Evolutionary conservation across 2,888 invertebrate species (phyloP), one percentile per base, ranked within the genome.

Genomic region (Willowsia nigromaculata): DNA sequence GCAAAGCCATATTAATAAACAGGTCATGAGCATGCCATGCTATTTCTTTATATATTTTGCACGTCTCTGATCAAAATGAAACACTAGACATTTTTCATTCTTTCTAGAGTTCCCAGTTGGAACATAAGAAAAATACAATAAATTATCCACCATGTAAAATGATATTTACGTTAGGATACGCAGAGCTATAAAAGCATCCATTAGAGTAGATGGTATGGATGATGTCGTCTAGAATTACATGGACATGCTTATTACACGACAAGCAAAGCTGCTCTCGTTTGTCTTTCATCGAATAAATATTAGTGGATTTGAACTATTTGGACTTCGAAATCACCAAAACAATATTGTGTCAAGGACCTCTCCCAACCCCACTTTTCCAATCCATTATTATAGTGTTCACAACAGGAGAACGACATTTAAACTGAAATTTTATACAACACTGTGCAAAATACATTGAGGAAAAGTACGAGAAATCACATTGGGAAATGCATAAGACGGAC

Each of bases 81-180:
- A 1, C 22, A 22, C 11, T 25, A 25, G 13, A 59, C 56, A 25
- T 1, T 25, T 50, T 59, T 13, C 11, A 13, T 59, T 25, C 27
- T 59, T 25, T 59, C 56, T 3, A 22, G n/a, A n/a, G 22, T 25
- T 59, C 56, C 56, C 56, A 59, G 27, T 22, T 6, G 56, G 56
- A 22, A 59, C 56, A 27, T 59, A 25, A n/a, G n/a, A n/a, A 59
- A 59, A 59, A 59, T 59, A 59, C 56, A 59, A 59, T 59, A 59
- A 59, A 59, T 59, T 59, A 25, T 50, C 4, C 9, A 3, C 56
- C 27, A 18, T 7, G 56, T 25, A 25, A 50, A 50, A 6, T n/a
- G n/a, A 7, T 50, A 50, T 50, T 50, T 50, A 2, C n/a, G 5
- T 50, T 1, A 1, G 50, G n/a, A 50, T 47, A 47, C 15, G 47